Base-by-base conservation (phyloP, 2,888 invertebrate species). In the Philopedon plagiatum region DNA sequence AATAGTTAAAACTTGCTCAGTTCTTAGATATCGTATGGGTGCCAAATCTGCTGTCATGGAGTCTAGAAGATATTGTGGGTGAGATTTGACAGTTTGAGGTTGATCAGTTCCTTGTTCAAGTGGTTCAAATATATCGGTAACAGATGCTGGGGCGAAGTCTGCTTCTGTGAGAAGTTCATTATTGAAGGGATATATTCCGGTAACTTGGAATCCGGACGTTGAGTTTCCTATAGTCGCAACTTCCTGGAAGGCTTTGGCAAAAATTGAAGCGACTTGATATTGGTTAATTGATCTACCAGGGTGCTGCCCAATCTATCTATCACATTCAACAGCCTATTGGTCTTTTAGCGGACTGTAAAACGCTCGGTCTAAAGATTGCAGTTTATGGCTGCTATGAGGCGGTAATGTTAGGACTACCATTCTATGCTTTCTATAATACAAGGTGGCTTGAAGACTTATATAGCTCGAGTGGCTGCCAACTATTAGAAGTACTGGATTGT, bases 381-480 rank as follows among this genome's bases (percentile, higher is more conserved):
- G n/a, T n/a, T n/a, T n/a, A n/a, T n/a, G n/a, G n/a, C n/a, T n/a
- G n/a, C 63, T 63, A 32, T 54, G 41, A 19, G 61, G 54, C n/a
- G 54, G 54, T 21, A 62, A 26, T 26, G 62, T 46, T 1, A 62
- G 18, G 2, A 68, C 39, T 13, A 37, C 15, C 8, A 62, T 68
- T 5, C 15, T n/a, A 32, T 68, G 19, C 9, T 15, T 8, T 32
- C 62, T 46, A 29, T 49, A 68, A 29, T 39, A 68, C 9, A n/a
- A n/a, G n/a, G n/a, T n/a, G n/a, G n/a, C n/a, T n/a, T n/a, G n/a
- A n/a, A n/a, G 37, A 34, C 29, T 54, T 18, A 61, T 32, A 15
- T 69, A 63, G 9, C 61, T 41, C 9, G 32, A 49, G 23, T 61
- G 51, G 19, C 61, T 68, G 23, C 49, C 68, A 39, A 68, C 2